Base-by-base conservation (phyloP, 2,113 vertebrate genomes). In the Passer montanus region DNA sequence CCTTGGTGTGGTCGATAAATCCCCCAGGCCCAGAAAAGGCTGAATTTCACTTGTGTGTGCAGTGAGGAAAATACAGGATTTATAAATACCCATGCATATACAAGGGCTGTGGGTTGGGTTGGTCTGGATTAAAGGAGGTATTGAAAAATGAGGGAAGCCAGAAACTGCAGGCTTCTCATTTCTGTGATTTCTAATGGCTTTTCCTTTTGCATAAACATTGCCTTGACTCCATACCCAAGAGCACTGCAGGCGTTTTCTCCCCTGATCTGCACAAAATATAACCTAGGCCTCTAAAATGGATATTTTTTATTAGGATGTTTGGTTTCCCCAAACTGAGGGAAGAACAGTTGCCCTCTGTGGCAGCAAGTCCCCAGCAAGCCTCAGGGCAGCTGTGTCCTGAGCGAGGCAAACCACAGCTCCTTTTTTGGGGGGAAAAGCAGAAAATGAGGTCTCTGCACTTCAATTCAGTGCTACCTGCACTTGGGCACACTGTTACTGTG, bases 61-160 rank as follows among this genome's bases (percentile, higher is more conserved):
- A 90, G 80, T 3, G 26, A 96, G 73, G 68, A 84, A 95, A 97
- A 95, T 46, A 84, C 9, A 63, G 92, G 80, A 92, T 90, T 96
- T 96, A 96, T 97, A 97, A 97, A 97, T 96, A 97, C 76, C 88
- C 90, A 4, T 90, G 76, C 92, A 62, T 88, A 92, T 78, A 96
- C 84, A 78, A 87, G 93, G 84, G 60, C 88, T 96, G 90, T 84
- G 95, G 90, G 90, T 75, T 96, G 88, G 92, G 94, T 89, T 96
- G 90, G 52, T 84, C 94, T 96, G 94, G 80, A 96, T 96, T 97
- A 96, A 96, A 97, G 95, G 88, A 96, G 86, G 93, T 96, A 97
- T 97, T 96, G 94, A 97, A 96, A 94, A 96, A 86, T 84, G 83
- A 96, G 85, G 90, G 90, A 94, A 96, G 92, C 93, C 95, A 97